A percentile compares a stretch with the other conserved stretches of the same genome.
These are phyloP conservation scores for Phthorimaea operculella DNA, from an alignment of 1,140 invertebrate species.

Conservation along the genomic window DNA sequence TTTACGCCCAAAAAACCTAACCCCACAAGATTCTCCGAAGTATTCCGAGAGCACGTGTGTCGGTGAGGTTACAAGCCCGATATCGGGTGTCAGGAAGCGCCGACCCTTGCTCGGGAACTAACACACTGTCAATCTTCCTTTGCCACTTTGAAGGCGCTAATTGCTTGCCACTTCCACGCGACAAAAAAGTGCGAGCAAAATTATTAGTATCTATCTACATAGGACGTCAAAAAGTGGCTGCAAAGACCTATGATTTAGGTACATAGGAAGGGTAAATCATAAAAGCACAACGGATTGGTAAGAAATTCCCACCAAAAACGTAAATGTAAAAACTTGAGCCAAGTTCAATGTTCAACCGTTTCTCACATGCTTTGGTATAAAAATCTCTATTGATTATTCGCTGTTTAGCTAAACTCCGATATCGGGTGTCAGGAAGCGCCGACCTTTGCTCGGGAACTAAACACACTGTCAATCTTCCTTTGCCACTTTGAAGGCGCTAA, in stretches of 20 bases:
- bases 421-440: constrained; percentile 45
- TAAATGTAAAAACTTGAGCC: too few species aligned
- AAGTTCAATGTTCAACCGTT: too few species aligned
- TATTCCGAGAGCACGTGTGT: background rate
- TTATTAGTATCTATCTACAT: too few species aligned
- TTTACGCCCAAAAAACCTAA: too few species aligned
- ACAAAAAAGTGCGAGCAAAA: background rate
- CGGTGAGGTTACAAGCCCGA: constrained; percentile 3
- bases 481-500: constrained; percentile 24
- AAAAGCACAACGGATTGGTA: too few species aligned
- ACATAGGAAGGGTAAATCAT: too few species aligned
- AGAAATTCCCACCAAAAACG: too few species aligned
- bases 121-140: constrained; percentile 36
- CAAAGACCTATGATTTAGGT: too few species aligned
- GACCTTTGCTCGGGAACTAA: constrained; percentile 20
- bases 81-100: constrained; percentile 47
- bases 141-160: constrained; percentile 24
- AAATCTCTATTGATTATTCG: too few species aligned
- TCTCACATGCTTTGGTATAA: too few species aligned
- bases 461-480: constrained; percentile 36
- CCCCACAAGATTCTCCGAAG: background rate
- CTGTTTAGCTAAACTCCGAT: constrained; percentile 15
- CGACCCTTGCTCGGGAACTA: constrained; percentile 19
- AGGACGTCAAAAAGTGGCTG: background rate
- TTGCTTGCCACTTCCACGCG: too few species aligned